Evolutionary conservation across 2,888 invertebrate species (phyloP), one percentile per base, ranked within the genome.

Genomic region (Leptinotarsa tumamoca): DNA sequence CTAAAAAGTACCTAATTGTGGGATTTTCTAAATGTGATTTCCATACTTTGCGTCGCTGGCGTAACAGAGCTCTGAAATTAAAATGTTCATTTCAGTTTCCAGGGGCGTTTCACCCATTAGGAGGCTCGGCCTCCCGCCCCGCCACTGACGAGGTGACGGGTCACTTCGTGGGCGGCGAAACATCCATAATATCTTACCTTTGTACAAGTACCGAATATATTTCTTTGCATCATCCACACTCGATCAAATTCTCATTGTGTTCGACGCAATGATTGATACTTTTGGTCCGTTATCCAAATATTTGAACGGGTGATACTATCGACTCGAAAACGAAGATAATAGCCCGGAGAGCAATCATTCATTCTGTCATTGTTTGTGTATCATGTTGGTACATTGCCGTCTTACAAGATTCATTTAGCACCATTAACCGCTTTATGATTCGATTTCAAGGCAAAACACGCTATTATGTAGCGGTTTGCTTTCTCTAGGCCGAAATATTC

Each of bases 221-320:
- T 70, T 76, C 73, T 72, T 61, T 73, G 66, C 76, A 67, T 79
- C 78, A 76, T 74, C 76, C 56, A 72, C 69, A 75, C 76, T 77
- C 69, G 68, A 77, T 77, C 77, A 79, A 80, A 77, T 78, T 51
- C 68, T 73, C 77, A 79, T 81, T 81, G 80, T 80, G 73, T 71
- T 58, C 54, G 68, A 51, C 58, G 73, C 74, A 74, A 78, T 81
- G 80, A 81, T 80, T 78, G 79, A 80, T 77, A 77, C 74, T 69
- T 73, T 71, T 67, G 74, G 71, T 70, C 78, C 73, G 78, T 74
- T 80, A 79, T 80, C 80, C 80, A 75, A 82, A 82, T 80, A 80
- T 82, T 79, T 79, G 72, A 80, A 75, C 73, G 67, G 51, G 71
- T 63, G 78, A 76, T 76, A 75, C 72, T 76, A 77, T 77, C 74